Conservation (phyloP, 1,140 invertebrate genomes). For the Caenorhabditis latens region DNA sequence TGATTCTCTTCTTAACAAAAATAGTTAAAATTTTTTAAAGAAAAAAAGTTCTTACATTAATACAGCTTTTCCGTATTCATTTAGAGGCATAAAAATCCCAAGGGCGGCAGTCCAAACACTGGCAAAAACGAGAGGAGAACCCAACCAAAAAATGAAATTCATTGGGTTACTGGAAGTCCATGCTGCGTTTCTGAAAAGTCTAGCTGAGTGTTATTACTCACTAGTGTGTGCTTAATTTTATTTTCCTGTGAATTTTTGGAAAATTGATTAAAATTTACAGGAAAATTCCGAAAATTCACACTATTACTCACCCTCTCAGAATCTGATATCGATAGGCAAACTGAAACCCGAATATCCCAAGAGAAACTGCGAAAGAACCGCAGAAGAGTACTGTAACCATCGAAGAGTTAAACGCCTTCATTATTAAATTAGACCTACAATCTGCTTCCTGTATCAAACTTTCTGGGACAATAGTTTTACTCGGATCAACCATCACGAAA, state of each 20-base stretch:
- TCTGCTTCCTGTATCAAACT: neutral
- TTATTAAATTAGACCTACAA: neutral
- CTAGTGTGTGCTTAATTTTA: too few relatives aligned
- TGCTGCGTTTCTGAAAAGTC: neutral
- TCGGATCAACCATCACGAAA: constrained; percentile 24
- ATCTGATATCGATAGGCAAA: constrained; percentile 27
- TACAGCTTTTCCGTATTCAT: neutral
- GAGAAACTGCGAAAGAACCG: neutral
- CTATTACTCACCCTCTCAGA: neutral
- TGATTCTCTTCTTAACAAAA: constrained; percentile 1
- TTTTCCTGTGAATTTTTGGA: too few relatives aligned
- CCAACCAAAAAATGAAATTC: neutral
- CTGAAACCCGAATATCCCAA: constrained; percentile 14
- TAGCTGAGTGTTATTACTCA: too few relatives aligned
- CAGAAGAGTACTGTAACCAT: neutral
- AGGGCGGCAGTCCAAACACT: neutral
- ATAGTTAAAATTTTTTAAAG: neutral
- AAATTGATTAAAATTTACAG: too few relatives aligned
- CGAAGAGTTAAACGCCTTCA: too few relatives aligned
- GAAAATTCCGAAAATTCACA: neutral
- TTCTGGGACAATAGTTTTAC: neutral
- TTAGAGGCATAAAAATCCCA: neutral
- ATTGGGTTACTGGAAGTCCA: neutral
- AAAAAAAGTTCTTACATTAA: neutral
- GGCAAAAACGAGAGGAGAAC: neutral